Percentiles rank a stretch among this genome's conserved stretches.
These are phyloP conservation scores for Drosophila pegasa DNA, from an alignment of 2,888 invertebrate species.

Conservation along the genomic window DNA sequence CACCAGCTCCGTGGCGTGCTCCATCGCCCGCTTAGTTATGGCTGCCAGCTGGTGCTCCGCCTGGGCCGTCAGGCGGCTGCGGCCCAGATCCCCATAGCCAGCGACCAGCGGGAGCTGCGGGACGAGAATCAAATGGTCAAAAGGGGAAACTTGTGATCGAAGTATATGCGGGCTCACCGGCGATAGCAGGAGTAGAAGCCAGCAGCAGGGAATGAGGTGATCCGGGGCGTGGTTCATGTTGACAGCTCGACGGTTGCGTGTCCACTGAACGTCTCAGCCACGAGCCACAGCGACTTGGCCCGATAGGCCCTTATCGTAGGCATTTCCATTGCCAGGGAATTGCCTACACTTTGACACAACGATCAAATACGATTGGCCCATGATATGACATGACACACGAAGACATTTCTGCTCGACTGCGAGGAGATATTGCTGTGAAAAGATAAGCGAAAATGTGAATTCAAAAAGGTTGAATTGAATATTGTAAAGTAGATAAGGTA, in stretches of 20 bases:
- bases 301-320: constrained; percentile 58
- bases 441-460: constrained; percentile 15
- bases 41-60: constrained; percentile 52
- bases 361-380: constrained; percentile 30
- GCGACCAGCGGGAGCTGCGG: neutral
- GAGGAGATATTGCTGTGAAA: constrained; percentile 18
- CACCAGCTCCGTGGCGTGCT: constrained; percentile 54
- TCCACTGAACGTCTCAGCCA: constrained; percentile 42
- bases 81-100: constrained; percentile 53
- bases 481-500: neutral
- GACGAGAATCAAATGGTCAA: neutral
- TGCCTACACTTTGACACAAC: constrained; percentile 29
- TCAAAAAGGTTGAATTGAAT: constrained; percentile 3
- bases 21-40: constrained; percentile 52
- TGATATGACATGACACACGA: constrained; percentile 39
- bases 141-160: too few species aligned
- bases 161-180: constrained; percentile 38
- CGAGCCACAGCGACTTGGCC: constrained; percentile 5
- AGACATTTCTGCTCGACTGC: constrained; percentile 7
- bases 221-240: constrained; percentile 35
- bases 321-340: constrained; percentile 29
- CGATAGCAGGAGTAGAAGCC: constrained; percentile 15
- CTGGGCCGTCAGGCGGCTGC: constrained; percentile 48
- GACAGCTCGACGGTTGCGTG: constrained; percentile 33
- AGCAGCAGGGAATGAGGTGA: constrained; percentile 7